A percentile compares a stretch with the other conserved stretches of the same genome.
Conservation (phyloP, 2,113 vertebrate species). For the Saguinus imperator region DNA sequence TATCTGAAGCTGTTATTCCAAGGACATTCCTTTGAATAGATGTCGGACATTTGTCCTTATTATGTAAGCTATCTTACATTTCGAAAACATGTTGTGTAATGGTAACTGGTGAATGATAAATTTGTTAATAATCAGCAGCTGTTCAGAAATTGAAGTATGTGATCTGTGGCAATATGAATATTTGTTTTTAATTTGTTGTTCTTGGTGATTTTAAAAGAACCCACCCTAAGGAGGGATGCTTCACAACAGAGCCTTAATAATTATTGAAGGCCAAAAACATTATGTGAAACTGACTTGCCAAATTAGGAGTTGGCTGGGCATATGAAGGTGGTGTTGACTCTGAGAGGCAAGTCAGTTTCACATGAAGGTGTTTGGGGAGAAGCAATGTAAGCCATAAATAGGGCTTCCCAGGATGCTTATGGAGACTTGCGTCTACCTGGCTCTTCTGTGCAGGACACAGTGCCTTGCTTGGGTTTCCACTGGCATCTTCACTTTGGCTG, state of each 20-base stretch:
- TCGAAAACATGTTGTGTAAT: background rate
- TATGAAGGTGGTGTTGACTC: background rate
- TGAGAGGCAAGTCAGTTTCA: background rate
- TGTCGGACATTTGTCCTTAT: background rate
- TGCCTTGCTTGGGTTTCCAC: background rate
- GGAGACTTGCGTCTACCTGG: background rate
- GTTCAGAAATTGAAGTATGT: background rate
- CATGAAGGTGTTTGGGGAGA: background rate
- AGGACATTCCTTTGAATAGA: conserved; percentile 1
- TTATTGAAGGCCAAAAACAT: background rate
- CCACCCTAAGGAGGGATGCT: background rate
- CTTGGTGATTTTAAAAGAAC: conserved; percentile 11
- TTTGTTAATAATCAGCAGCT: background rate
- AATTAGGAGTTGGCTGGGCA: background rate
- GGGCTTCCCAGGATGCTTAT: background rate
- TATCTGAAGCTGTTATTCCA: background rate
- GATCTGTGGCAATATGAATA: background rate
- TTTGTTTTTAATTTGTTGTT: conserved; percentile 35
- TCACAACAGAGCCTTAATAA: background rate
- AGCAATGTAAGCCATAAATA: background rate
- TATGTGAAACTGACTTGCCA: background rate
- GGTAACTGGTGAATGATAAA: background rate
- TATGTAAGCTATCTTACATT: background rate
- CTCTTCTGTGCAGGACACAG: background rate
- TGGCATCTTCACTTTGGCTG: background rate